Base-by-base conservation (phyloP, 1,140 invertebrate genomes). In the Formica exsecta region DNA sequence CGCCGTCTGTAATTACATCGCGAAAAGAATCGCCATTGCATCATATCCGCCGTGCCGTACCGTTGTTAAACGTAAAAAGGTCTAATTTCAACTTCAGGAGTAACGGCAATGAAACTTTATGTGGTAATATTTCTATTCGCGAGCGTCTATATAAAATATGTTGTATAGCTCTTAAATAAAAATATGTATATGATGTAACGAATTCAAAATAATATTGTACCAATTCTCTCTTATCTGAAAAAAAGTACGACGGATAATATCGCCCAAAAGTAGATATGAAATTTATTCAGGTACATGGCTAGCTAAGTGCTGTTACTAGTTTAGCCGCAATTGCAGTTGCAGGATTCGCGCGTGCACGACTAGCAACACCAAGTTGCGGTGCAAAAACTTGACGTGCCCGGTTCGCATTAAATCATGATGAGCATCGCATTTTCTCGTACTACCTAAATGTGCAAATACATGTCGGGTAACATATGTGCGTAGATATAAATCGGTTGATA, bases 341-440 rank as follows among this genome's bases (percentile, higher is more conserved):
- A 51, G 51, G 11, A 73, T 61, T 73, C n/a, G 79, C 38, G 54
- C 79, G 48, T 4, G 48, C 48, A 51, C 48, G 59, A 59, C 64
- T 57, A 68, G 64, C 32, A 80, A 83, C 79, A 73, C 54, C 68
- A 73, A 73, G 66, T 61, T 32, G 38, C 19, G 22, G 25, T 22
- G 25, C 54, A 83, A 83, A 83, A 83, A 73, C 68, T 64, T 64
- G 79, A 38, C 68, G 36, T 81, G 79, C 79, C 68, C 68, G 29
- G 68, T 61, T 73, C 29, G 79, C 68, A 83, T 83, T 83, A 83
- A 83, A 83, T 83, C 79, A 74, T 11, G 68, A 74, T 74, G 79
- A 83, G 54, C 57, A 83, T 44, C 38, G 54, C 79, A 59, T 54
- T 73, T 83, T 74, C 68, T 32, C 68, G 54, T 13, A 22, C 19